These are phyloP conservation scores for Micronisus gabar DNA, from an alignment of 2,113 vertebrate species.

Conservation along the genomic window DNA sequence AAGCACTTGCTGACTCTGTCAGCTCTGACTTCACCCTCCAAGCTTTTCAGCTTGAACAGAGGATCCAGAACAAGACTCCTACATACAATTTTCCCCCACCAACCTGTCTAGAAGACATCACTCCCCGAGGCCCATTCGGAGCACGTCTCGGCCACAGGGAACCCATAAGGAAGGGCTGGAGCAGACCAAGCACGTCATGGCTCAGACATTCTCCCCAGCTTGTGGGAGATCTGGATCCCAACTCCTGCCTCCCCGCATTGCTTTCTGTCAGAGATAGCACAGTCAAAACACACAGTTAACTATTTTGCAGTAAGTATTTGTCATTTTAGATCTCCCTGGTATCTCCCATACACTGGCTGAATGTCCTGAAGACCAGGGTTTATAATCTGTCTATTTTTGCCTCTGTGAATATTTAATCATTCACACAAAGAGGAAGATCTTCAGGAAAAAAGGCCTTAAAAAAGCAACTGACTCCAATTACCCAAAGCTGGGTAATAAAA, in stretches of 20 bases:
- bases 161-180: not conserved
- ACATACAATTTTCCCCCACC: fast-evolving
- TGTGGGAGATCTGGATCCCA: not conserved
- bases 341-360: not conserved
- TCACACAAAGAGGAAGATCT: not conserved
- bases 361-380: not conserved
- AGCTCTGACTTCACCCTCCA: not conserved
- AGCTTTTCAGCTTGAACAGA: not conserved
- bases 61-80: not conserved
- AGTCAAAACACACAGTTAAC: not conserved
- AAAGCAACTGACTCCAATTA: not conserved
- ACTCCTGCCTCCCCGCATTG: not conserved
- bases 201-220: not conserved
- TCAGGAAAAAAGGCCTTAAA: not conserved
- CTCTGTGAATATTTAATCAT: not conserved
- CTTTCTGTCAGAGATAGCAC: not conserved
- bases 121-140: not conserved
- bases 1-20: not conserved
- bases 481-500: not conserved
- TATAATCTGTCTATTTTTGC: not conserved
- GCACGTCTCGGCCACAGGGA: fast-evolving
- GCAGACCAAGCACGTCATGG: not conserved
- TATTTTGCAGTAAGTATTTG: not conserved
- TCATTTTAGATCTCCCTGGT: not conserved
- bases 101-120: not conserved